These are phyloP conservation scores for Desoria tigrina DNA, from an alignment of 2,888 invertebrate genomes.

Conservation along the genomic window DNA sequence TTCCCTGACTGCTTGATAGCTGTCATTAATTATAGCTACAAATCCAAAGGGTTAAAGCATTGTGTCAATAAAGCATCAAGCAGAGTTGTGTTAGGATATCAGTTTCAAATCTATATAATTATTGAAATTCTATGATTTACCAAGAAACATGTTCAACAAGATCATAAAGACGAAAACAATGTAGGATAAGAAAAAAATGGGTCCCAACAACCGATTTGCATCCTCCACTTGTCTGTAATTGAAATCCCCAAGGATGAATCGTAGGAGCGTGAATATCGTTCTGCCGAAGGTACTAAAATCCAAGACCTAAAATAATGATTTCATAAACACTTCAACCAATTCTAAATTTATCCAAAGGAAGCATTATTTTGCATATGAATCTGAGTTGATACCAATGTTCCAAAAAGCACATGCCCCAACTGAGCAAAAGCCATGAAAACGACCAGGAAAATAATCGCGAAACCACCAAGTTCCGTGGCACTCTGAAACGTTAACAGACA, in stretches of 20 bases:
- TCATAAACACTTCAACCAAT: not conserved
- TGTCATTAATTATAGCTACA: constrained; percentile 72
- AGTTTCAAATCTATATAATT: not conserved
- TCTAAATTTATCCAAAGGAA: constrained; percentile 3
- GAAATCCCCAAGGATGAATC: constrained; percentile 65
- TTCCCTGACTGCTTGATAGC: constrained; percentile 69
- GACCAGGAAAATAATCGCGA: constrained; percentile 75
- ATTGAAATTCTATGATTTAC: not conserved
- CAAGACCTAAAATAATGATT: constrained; percentile 56
- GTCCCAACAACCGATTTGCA: constrained; percentile 21
- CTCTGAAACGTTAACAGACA: not conserved
- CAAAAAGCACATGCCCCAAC: constrained; percentile 72
- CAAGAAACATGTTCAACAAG: not conserved
- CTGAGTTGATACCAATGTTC: constrained; percentile 69
- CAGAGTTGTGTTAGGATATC: too few species aligned
- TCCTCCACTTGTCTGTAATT: not conserved
- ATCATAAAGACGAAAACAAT: constrained; percentile 15
- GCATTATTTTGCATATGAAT: not conserved
- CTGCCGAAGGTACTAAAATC: constrained; percentile 66
- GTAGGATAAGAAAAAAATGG: constrained; percentile 18
- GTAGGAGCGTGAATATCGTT: constrained; percentile 69
- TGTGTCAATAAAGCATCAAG: not conserved
- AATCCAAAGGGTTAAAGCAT: not conserved
- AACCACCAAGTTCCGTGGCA: constrained; percentile 69
- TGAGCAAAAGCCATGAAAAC: constrained; percentile 76